Evolutionary conservation across 2,888 invertebrate species (phyloP), one percentile per base, ranked within the genome.

Genomic region (Patella depressa): DNA sequence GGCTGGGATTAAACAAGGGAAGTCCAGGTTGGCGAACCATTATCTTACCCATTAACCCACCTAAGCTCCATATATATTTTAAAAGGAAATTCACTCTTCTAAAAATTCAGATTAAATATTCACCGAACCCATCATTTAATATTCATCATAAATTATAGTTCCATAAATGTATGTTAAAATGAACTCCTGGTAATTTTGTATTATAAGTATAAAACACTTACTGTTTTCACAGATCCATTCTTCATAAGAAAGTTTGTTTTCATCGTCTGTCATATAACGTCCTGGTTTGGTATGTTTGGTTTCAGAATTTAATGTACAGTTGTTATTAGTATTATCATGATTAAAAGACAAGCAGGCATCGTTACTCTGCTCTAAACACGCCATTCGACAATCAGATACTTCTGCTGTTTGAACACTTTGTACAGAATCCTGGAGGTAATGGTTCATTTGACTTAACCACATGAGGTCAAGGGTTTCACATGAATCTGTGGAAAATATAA

Each of bases 161-260:
- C 34, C 34, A 45, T 45, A 45, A 45, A 45, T 45, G 45, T 45
- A 45, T 45, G 45, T 45, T 45, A 45, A 45, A 45, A 45, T 45
- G 34, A 45, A 45, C 0, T 45, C 34, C 34, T 45, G 45, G 45
- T 45, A 9, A 45, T 45, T 45, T 45, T 4, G 34, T 34, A 34
- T 5, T 34, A 9, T 45, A 45, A 45, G 9, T 45, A 9, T 45
- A 1, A 9, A 9, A 45, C 7, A 81, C 85, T 80, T 73, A 86
- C 86, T 81, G 76, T 86, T 85, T 29, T 82, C 75, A 81, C 86
- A 86, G 24, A 80, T 80, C 86, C 86, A 86, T 78, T 85, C 83
- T 74, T 78, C 78, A 55, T 84, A 82, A 19, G 54, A 69, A 45
- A 69, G 74, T 65, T 19, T 24, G 12, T 24, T 19, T 9, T 76